Base-by-base conservation (phyloP, 2,113 vertebrate genomes). In the Alethe castanea region DNA sequence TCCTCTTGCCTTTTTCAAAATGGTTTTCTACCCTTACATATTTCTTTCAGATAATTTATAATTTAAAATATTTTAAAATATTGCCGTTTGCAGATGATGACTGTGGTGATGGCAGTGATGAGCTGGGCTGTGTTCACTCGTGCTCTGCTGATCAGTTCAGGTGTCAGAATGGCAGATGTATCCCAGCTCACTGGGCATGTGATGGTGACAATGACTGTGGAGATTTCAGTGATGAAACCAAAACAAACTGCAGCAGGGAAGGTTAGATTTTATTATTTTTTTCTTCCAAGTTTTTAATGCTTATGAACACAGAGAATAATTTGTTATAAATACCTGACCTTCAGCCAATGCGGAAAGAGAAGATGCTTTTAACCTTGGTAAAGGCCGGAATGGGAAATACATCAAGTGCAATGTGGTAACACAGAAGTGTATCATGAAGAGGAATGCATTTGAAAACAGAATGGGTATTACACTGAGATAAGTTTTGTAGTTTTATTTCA, bases 161-260 rank as follows among this genome's bases (percentile, higher is more conserved):
- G 85, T 99, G 99, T 81, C 97, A 96, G 33, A 99, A 97, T 26
- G 99, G 99, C 11, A 98, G 99, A 69, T 99, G 99, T 28, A 99
- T 99, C 86, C 99, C 99, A 6, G 97, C 97, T 23, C 98, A 99
- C 19, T 99, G 99, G 99, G 98, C 98, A 2, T 99, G 99, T 53
- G 99, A 99, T 65, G 99, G 99, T 6, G 99, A 99, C 96, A 99
- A 99, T 14, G 99, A 99, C 97, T 99, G 99, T 52, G 99, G 99
- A 11, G 99, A 99, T 88, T 99, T 98, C 97, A 99, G 99, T 81
- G 99, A 99, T 67, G 99, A 99, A 97, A 89, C 79, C 33, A 98
- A 97, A 92, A 79, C 95, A 23, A 99, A 99, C 69, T 99, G 99
- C 94, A 98, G 98, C 94, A 98, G 98, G 48, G 96, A 98, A 97